phyloP scores from a whole-genome alignment of 2,888 invertebrate genomes.

The Leptopilina myrica region DNA sequence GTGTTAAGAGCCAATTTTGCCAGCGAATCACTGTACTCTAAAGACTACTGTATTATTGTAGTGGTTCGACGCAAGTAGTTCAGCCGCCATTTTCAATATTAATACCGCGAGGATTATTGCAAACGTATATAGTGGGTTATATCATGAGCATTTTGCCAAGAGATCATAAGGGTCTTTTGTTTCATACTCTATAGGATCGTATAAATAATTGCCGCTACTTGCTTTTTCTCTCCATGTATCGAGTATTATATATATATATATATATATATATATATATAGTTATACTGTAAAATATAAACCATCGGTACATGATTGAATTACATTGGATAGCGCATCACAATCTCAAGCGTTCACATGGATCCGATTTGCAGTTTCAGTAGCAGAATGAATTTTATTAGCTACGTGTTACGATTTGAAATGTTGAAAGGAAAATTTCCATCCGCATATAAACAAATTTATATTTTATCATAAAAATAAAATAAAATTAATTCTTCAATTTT shows the following conservation, averaged over 20 bases:
- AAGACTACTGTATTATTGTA: too few relatives aligned
- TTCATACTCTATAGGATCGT: constrained; percentile 22
- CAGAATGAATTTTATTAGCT: constrained; percentile 44
- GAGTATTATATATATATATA: too few relatives aligned
- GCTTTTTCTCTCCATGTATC: neutral
- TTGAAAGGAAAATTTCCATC: constrained; percentile 5
- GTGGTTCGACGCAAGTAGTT: neutral
- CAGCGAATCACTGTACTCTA: constrained; percentile 27
- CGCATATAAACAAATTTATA: too few relatives aligned
- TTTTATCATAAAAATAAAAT: too few relatives aligned
- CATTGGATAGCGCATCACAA: constrained; percentile 12
- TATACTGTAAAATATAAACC: constrained; percentile 5
- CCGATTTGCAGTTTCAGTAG: constrained; percentile 40
- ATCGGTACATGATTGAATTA: constrained; percentile 38
- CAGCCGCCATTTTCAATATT: constrained; percentile 25
- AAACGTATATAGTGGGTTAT: neutral
- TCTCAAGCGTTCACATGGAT: constrained; percentile 21
- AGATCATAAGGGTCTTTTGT: constrained; percentile 37
- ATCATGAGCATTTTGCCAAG: constrained; percentile 21
- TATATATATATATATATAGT: too few relatives aligned
- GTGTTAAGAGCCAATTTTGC: constrained; percentile 34
- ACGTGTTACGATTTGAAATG: constrained; percentile 44
- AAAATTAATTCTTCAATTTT: too few relatives aligned
- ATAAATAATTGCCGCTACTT: constrained; percentile 28
- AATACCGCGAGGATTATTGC: constrained; percentile 27